Conservation (phyloP, 2,888 invertebrate species). For the Alloscopus bannaensis region DNA sequence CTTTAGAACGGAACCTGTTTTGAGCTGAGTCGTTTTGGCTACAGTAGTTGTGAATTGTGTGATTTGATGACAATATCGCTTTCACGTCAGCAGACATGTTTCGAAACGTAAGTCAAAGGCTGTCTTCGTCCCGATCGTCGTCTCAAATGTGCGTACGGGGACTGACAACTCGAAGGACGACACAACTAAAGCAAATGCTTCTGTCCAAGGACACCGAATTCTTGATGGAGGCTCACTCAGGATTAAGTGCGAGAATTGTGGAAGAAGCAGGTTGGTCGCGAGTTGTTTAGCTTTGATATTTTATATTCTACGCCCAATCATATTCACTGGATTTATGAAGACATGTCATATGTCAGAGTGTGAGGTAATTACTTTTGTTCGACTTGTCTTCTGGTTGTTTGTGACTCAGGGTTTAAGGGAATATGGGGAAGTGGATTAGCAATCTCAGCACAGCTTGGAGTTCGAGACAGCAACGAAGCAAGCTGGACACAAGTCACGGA, state of each 20-base stretch:
- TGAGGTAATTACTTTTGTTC: too few species aligned
- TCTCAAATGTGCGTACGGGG: slow-evolving; percentile 7
- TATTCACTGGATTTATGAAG: neutral
- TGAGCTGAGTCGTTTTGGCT: too few species aligned
- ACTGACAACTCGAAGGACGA: slow-evolving; percentile 73
- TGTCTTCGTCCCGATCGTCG: neutral
- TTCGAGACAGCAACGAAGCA: slow-evolving; percentile 77
- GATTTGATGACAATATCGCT: too few species aligned
- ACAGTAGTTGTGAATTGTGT: too few species aligned
- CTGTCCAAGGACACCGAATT: slow-evolving; percentile 75
- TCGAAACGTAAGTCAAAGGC: slow-evolving; percentile 2
- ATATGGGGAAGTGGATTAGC: slow-evolving; percentile 77
- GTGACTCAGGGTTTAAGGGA: slow-evolving; percentile 74
- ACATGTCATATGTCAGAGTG: neutral
- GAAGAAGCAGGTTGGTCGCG: slow-evolving; percentile 76
- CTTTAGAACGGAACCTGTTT: too few species aligned
- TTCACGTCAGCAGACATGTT: slow-evolving; percentile 20
- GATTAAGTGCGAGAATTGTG: slow-evolving; percentile 76
- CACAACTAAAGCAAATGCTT: slow-evolving; percentile 75
- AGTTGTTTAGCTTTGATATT: slow-evolving; percentile 6
- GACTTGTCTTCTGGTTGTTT: neutral
- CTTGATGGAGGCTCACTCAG: slow-evolving; percentile 77
- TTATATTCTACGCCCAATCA: neutral
- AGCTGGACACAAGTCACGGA: slow-evolving; percentile 77
- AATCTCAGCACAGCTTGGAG: slow-evolving; percentile 76